Evolutionary conservation across 2,797 vertebrate species (phyloP).

Genomic region (Vipera ursinii): DNA sequence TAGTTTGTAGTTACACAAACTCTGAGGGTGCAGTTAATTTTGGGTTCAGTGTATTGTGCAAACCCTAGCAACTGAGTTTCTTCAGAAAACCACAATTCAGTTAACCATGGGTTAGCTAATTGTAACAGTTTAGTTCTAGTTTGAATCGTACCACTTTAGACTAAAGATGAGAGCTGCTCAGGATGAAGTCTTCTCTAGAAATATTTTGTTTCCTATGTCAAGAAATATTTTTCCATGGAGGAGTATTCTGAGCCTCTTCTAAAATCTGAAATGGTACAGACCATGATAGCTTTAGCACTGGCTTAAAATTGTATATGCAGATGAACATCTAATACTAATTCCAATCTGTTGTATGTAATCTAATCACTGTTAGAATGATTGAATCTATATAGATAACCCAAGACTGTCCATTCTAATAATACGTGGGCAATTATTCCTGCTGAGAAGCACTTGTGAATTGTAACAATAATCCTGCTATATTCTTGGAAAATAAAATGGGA

Average conservation of each 20-base stretch:
- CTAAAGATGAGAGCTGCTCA: neutral
- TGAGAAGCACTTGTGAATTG: neutral
- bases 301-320: neutral
- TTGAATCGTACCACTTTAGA: neutral
- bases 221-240: neutral
- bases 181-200: neutral
- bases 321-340: neutral
- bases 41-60: neutral
- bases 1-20: neutral
- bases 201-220: neutral
- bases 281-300: neutral
- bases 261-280: neutral
- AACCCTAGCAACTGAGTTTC: neutral
- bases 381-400: neutral
- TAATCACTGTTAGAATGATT: neutral
- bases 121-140: neutral
- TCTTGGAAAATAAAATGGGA: neutral
- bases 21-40: neutral
- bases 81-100: neutral
- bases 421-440: neutral
- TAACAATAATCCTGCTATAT: neutral
- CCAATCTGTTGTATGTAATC: neutral
- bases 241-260: neutral
- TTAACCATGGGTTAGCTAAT: neutral
- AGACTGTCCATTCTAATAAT: neutral